A percentile compares a stretch with the other conserved stretches of the same genome.
These are phyloP conservation scores for Malurus melanocephalus DNA, from an alignment of 2,113 vertebrate species.

Conservation along the genomic window DNA sequence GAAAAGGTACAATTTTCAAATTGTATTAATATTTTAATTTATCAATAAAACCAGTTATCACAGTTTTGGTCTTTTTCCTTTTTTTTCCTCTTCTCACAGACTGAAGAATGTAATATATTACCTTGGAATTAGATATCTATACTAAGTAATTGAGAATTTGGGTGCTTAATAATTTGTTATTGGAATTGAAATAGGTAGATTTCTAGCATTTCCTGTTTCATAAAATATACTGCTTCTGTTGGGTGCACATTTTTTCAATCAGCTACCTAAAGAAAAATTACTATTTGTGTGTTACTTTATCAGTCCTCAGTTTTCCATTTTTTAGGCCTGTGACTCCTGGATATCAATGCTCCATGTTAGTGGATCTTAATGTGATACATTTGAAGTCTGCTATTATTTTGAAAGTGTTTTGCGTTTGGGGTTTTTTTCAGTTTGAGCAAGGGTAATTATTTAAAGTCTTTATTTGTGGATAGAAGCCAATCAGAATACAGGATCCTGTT, in stretches of 20 bases:
- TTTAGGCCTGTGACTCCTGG: neutral
- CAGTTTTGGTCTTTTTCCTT: neutral
- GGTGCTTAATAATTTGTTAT: neutral
- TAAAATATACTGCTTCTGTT: neutral
- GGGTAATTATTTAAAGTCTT: slow-evolving; percentile 2
- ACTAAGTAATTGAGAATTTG: neutral
- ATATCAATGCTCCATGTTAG: neutral
- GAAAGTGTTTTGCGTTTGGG: neutral
- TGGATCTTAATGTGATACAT: neutral
- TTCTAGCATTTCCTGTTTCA: neutral
- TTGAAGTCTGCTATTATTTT: neutral
- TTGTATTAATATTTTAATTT: neutral
- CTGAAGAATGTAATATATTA: neutral
- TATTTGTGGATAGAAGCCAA: neutral
- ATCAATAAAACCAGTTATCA: neutral
- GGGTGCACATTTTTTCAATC: neutral
- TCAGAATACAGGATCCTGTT: neutral
- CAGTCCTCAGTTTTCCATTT: neutral
- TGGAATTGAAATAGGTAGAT: neutral
- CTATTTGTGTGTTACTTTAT: neutral
- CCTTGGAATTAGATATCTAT: neutral
- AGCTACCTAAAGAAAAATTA: neutral
- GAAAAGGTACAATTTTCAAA: neutral
- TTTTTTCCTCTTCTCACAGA: no score
- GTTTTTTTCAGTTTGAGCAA: neutral